A percentile compares a stretch with the other conserved stretches of the same genome.
Evolutionary conservation across 92 coral and sea anemone genomes (phyloP).

Genomic region (Actinernus sp.): DNA sequence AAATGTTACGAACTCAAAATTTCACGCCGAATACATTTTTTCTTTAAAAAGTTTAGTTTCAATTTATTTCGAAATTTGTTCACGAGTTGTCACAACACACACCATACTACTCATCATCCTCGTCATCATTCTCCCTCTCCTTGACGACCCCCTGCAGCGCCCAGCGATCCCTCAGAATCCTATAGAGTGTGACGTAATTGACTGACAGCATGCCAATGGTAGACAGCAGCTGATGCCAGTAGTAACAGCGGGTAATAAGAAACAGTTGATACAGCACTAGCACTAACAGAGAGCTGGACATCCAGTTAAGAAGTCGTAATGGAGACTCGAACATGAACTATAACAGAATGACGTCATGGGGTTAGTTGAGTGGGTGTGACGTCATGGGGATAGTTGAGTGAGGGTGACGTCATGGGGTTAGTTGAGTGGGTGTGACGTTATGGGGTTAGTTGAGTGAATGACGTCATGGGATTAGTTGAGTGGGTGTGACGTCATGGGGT

Average conservation of each 20-base stretch:
- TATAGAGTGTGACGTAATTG: conserved; percentile 91
- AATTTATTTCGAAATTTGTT: too few relatives aligned
- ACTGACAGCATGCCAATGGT: conserved; percentile 84
- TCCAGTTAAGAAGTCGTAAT: conserved; percentile 93
- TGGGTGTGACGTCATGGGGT: too few relatives aligned
- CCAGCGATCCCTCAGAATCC: conserved; percentile 97
- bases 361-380: too few relatives aligned
- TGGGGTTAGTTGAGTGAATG: too few relatives aligned
- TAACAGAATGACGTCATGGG: background rate
- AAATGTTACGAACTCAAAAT: too few relatives aligned
- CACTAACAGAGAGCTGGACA: conserved; percentile 71
- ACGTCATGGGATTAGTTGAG: too few relatives aligned
- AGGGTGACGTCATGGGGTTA: too few relatives aligned
- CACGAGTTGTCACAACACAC: background rate
- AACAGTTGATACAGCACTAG: conserved; percentile 92
- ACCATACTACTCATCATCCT: conserved; percentile 9
- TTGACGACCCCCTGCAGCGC: conserved; percentile 84
- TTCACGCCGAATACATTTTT: too few relatives aligned
- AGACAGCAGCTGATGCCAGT: conserved; percentile 95
- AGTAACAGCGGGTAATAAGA: conserved; percentile 77
- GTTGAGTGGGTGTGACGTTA: too few relatives aligned
- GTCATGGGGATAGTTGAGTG: too few relatives aligned
- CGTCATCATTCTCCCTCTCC: conserved; percentile 45
- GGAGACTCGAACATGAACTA: conserved; percentile 99
- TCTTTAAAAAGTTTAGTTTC: too few relatives aligned